Evolutionary conservation across 2,797 vertebrate genomes (phyloP).

Genomic region (Enteromius thamalakanensis): DNA sequence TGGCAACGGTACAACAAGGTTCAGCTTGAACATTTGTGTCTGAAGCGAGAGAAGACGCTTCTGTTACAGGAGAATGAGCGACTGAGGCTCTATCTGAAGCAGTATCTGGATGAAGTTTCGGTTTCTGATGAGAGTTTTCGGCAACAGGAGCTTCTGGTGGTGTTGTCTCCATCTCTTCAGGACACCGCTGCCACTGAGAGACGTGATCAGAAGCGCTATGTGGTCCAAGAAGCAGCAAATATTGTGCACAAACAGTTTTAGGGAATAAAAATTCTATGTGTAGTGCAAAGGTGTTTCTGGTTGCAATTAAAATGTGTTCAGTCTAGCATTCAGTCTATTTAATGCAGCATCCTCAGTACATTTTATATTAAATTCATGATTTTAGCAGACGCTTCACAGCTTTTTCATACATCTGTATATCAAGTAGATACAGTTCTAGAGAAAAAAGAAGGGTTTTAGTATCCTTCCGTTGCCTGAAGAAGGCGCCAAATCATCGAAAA

Average conservation of each 20-base stretch:
- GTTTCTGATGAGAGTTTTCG: slow-evolving; percentile 69
- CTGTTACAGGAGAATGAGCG: slow-evolving; percentile 71
- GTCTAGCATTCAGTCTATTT: neutral
- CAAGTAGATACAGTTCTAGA: neutral
- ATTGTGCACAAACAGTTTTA: slow-evolving; percentile 65
- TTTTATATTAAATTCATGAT: neutral
- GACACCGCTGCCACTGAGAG: slow-evolving; percentile 21
- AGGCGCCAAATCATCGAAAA: neutral
- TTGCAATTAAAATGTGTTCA: neutral
- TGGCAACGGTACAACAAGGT: slow-evolving; percentile 86
- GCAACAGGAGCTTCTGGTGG: slow-evolving; percentile 69
- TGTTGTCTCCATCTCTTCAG: slow-evolving; percentile 54
- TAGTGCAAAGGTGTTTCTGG: neutral
- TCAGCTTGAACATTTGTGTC: slow-evolving; percentile 77
- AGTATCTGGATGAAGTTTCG: slow-evolving; percentile 77
- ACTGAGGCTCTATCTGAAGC: slow-evolving; percentile 73
- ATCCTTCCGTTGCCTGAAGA: neutral
- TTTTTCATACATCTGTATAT: neutral
- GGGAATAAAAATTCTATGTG: neutral
- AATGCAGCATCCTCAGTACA: neutral
- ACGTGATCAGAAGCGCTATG: slow-evolving; percentile 46
- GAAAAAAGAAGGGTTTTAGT: neutral
- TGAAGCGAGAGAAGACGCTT: slow-evolving; percentile 66
- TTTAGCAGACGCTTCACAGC: neutral
- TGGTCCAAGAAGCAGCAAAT: slow-evolving; percentile 66